Evolutionary conservation across 92 coral and sea anemone genomes (phyloP).

Genomic region (Ricordea florida): DNA sequence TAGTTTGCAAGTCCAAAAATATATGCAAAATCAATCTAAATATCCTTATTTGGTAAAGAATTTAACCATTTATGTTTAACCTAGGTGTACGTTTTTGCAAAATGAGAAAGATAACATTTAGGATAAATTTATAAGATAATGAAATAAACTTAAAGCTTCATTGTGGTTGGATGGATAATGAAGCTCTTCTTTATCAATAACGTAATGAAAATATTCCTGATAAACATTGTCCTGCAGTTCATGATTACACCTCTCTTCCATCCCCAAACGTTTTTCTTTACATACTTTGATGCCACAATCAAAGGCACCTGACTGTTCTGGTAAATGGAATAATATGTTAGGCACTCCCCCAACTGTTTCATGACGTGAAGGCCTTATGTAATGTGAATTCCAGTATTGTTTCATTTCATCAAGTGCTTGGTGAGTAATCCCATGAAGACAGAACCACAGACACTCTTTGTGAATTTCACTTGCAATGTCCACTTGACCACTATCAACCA

Average conservation of each 20-base stretch:
- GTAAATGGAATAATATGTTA: conserved; percentile 32
- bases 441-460: conserved; percentile 57
- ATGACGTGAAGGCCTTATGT: conserved; percentile 39
- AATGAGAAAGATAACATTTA: no score
- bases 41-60: no score
- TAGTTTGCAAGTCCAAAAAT: no score
- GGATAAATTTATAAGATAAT: conserved; percentile 15
- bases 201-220: conserved; percentile 57
- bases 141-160: conserved; percentile 51
- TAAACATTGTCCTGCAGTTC: conserved; percentile 29
- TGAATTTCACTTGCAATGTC: conserved; percentile 31
- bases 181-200: conserved; percentile 32
- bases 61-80: no score
- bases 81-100: no score
- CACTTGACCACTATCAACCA: conserved; percentile 41
- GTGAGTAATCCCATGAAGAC: conserved; percentile 33
- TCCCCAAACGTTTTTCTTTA: conserved; percentile 23
- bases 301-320: conserved; percentile 46
- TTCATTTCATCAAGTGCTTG: conserved; percentile 32
- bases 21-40: no score
- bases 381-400: conserved; percentile 62
- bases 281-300: conserved; percentile 49
- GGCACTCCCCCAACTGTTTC: conserved; percentile 57
- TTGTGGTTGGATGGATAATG: conserved; percentile 38
- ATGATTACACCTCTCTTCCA: conserved; percentile 6